Conservation (phyloP, 2,113 vertebrate genomes). For the Peromyscus polionotus region DNA sequence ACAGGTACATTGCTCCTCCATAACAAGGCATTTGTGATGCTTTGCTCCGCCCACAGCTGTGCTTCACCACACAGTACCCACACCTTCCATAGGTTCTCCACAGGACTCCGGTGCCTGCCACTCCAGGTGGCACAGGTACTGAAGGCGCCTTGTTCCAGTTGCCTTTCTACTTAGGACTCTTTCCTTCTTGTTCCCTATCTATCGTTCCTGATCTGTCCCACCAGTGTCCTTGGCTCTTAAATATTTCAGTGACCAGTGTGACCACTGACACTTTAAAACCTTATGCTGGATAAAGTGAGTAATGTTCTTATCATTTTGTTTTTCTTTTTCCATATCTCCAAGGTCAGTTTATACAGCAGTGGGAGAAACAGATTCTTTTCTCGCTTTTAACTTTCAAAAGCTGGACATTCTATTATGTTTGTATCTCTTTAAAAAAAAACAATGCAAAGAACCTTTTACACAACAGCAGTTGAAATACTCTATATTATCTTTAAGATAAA, state of each 20-base stretch:
- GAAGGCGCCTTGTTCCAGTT: neutral
- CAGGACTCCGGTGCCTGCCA: too few relatives aligned
- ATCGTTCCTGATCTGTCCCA: neutral
- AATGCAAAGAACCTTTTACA: neutral
- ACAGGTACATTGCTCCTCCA: neutral
- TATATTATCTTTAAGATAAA: neutral
- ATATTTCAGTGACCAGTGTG: neutral
- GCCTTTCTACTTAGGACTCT: neutral
- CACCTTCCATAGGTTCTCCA: too few relatives aligned
- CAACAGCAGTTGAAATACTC: neutral
- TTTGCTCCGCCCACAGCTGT: neutral
- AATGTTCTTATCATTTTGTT: neutral
- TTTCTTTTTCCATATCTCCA: neutral
- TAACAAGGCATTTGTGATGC: neutral
- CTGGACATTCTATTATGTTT: neutral
- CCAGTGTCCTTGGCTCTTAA: neutral
- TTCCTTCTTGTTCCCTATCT: conserved; percentile 34
- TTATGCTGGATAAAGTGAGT: neutral
- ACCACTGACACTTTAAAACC: neutral
- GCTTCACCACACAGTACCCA: neutral
- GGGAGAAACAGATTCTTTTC: neutral
- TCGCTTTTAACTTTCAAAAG: neutral
- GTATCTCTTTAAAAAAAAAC: neutral
- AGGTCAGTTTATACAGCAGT: neutral
- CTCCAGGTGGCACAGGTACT: neutral